Base-by-base conservation (phyloP, 30 jellyfish, hydroid and myxozoan species). In the Calvadosia cruxmelitensis region DNA sequence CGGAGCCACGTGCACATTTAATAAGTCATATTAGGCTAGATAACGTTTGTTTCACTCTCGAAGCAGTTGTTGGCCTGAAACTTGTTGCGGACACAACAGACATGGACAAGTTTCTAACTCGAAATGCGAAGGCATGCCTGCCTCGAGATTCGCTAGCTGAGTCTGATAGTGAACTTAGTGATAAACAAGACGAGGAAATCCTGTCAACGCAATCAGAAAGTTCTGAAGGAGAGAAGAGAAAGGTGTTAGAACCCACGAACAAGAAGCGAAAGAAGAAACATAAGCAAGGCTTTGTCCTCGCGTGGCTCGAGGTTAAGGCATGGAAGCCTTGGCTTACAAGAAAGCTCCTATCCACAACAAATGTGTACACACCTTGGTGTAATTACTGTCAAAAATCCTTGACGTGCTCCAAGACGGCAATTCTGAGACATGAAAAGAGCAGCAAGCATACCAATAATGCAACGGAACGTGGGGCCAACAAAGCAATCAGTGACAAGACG, bases 351-450 rank as follows among this genome's bases (percentile, higher is more conserved):
- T 20, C 57, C 10, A 42, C 10, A 20, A 5, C 57, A 5, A 42
- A 20, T 42, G 20, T 5, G 57, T 20, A 42, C 57, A 5, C 57
- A 15, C 82, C 76, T 52, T 52, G 77, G 82, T 53, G 82, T 52
- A 36, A 3, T 29, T 24, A 24, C 24, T 57, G 67, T 33, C 33
- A 52, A 27, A 27, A 24, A 20, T 35, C 33, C 24, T 27, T 72
- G 29, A 35, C 27, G 10, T 72, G 86, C 70, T 42, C 86, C 16
- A 75, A 75, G 49, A 75, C 86, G 24, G 72, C 78, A 12, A 74
- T 75, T 16, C 36, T 36, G 31, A 75, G 71, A 42, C 78, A 75
- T 50, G 76, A 64, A 42, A 72, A 75, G 26, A 62, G 57, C 49
- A 34, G 28, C n/a, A 31, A 49, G 49, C 86, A 75, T 30, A 75